Percentiles rank a stretch among this genome's conserved stretches.
phyloP scores from a whole-genome alignment of 64 coral and sea anemone genomes.

The Pachyseris speciosa region DNA sequence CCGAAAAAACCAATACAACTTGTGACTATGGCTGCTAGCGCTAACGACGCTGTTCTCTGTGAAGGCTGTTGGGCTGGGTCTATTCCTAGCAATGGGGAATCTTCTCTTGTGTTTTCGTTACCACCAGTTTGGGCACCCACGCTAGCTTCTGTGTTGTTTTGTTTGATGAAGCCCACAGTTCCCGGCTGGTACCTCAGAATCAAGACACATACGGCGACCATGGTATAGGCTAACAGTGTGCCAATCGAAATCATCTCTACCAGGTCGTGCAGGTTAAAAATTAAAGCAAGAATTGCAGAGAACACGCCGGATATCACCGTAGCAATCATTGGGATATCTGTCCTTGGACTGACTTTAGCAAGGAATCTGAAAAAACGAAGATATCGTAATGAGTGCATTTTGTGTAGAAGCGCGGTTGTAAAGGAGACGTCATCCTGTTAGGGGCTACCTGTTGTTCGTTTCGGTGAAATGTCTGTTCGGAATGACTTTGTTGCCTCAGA shows the following conservation, averaged over 20 bases:
- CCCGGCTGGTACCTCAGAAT: constrained; percentile 17
- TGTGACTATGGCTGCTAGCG: background rate
- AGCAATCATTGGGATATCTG: constrained; percentile 47
- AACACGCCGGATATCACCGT: background rate
- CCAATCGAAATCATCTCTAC: constrained; percentile 37
- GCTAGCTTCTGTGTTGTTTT: background rate
- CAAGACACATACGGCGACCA: background rate
- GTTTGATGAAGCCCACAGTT: background rate
- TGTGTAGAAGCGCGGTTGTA: too few relatives aligned
- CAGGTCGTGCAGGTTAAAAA: background rate
- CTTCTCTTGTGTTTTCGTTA: background rate
- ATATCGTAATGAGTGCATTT: background rate
- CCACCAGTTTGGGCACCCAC: background rate
- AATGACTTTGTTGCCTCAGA: too few relatives aligned
- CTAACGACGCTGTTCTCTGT: background rate
- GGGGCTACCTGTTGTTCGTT: too few relatives aligned
- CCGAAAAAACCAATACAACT: background rate
- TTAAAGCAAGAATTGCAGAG: background rate
- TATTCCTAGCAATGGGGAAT: background rate
- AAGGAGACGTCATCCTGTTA: too few relatives aligned
- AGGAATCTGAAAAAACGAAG: constrained; percentile 21
- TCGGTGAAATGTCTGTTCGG: too few relatives aligned
- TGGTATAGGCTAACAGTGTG: background rate
- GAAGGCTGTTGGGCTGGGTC: background rate
- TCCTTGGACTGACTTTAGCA: constrained; percentile 32